Evolutionary conservation across 2,113 vertebrate genomes (phyloP).

Genomic region (Channa maculata): DNA sequence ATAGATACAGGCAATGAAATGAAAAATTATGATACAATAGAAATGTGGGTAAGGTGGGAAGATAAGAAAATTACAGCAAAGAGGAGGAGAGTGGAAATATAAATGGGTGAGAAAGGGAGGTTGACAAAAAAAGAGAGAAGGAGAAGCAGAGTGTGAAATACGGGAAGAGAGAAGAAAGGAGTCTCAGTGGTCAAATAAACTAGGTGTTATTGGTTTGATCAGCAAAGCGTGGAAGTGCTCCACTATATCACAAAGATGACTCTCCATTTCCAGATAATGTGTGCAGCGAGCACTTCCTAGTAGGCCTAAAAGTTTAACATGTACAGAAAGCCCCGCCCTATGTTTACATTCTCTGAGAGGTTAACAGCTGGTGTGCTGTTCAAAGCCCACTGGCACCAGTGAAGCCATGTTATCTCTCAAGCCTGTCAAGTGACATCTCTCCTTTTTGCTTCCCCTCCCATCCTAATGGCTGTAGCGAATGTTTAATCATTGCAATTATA

Average conservation of each 20-base stretch:
- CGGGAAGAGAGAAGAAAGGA: constrained; percentile 3
- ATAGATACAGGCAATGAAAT: constrained; percentile 49
- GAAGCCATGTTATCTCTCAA: constrained; percentile 20
- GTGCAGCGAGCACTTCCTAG: constrained; percentile 18
- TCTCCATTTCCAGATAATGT: constrained; percentile 61
- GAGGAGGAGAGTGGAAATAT: background rate
- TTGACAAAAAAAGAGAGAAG: background rate
- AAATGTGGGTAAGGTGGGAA: constrained; percentile 36
- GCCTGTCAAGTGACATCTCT: constrained; percentile 20
- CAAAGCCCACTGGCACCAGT: constrained; percentile 20
- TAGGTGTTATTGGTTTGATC: constrained; percentile 72
- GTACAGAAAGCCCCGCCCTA: constrained; percentile 1
- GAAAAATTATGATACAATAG: constrained; percentile 52
- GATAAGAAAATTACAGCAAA: constrained; percentile 43
- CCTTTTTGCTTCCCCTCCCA: background rate
- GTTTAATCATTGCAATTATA: constrained; percentile 66
- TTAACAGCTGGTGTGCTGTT: constrained; percentile 28
- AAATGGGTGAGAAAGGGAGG: constrained; percentile 11
- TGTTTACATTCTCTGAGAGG: constrained; percentile 27
- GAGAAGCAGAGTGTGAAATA: background rate
- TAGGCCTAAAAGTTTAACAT: constrained; percentile 16
- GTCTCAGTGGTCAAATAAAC: constrained; percentile 69
- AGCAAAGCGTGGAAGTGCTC: constrained; percentile 65
- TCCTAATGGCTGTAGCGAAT: constrained; percentile 31
- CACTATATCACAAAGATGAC: constrained; percentile 60